A percentile compares a stretch with the other conserved stretches of the same genome.
These are phyloP conservation scores for Nomada lathburiana DNA, from an alignment of 2,888 invertebrate species.

Conservation along the genomic window DNA sequence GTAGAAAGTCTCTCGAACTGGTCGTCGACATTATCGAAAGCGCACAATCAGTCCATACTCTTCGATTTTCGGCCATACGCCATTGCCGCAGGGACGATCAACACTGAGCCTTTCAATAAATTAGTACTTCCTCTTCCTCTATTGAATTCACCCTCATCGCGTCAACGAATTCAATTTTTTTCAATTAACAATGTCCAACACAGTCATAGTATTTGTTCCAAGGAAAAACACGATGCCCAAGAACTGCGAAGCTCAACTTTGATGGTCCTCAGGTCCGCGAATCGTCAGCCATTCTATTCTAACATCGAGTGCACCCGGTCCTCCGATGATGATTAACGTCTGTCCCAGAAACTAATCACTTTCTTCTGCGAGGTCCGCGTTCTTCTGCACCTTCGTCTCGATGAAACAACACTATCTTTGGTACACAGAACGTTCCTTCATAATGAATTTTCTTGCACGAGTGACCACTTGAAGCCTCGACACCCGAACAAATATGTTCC, in stretches of 20 bases:
- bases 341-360: not conserved
- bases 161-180: not conserved
- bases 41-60: slow-evolving; percentile 27
- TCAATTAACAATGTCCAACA: not conserved
- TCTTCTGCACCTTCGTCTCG: not conserved
- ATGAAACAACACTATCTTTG: slow-evolving; percentile 41
- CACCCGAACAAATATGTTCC: not conserved
- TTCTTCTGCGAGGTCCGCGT: not conserved
- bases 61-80: slow-evolving; percentile 34
- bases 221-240: not conserved
- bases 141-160: slow-evolving; percentile 23
- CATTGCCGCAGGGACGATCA: slow-evolving; percentile 24
- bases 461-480: slow-evolving; percentile 15
- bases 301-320: not conserved
- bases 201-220: not conserved
- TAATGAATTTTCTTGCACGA: slow-evolving; percentile 7
- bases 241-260: not conserved
- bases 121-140: slow-evolving; percentile 24
- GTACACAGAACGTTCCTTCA: slow-evolving; percentile 25
- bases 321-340: not conserved
- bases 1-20: slow-evolving; percentile 35
- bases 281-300: not conserved
- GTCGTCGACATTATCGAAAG: slow-evolving; percentile 52
- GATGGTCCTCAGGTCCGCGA: not conserved
- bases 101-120: slow-evolving; percentile 30